A percentile compares a stretch with the other conserved stretches of the same genome.
Evolutionary conservation across 92 coral and sea anemone species (phyloP).

Genomic region (Muricea muricata): DNA sequence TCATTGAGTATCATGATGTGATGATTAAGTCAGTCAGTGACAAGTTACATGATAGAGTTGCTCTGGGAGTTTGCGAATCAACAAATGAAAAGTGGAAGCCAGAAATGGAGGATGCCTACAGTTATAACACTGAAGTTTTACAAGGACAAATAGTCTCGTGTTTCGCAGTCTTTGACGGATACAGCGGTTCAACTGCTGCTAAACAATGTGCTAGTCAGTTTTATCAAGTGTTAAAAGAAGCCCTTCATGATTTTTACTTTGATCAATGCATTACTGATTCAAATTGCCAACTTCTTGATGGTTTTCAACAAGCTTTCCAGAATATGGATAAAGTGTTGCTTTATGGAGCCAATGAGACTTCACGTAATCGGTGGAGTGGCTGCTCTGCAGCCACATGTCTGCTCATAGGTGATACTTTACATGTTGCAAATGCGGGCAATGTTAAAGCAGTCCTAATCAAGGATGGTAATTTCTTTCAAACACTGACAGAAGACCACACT

Average conservation of each 20-base stretch:
- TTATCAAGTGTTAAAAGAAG: conserved; percentile 76
- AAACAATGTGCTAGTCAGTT: conserved; percentile 85
- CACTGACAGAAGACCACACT: conserved; percentile 82
- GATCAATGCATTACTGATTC: conserved; percentile 60
- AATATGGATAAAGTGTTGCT: conserved; percentile 85
- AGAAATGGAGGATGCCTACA: conserved; percentile 85
- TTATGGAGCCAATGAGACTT: conserved; percentile 81
- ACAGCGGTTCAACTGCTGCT: conserved; percentile 90
- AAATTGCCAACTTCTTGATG: conserved; percentile 62
- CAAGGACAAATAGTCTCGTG: conserved; percentile 82
- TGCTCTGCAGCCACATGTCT: conserved; percentile 93
- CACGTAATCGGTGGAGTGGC: conserved; percentile 99
- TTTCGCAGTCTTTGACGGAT: conserved; percentile 93
- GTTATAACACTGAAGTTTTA: conserved; percentile 69
- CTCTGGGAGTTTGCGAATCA: conserved; percentile 87
- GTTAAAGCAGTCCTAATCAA: conserved; percentile 81
- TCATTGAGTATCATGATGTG: conserved; percentile 56
- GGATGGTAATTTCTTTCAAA: conserved; percentile 82
- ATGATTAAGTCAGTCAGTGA: conserved; percentile 53
- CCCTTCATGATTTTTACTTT: conserved; percentile 68
- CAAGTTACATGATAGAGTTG: conserved; percentile 67
- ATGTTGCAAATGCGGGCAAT: conserved; percentile 93
- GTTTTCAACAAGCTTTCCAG: conserved; percentile 77
- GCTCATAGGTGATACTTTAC: conserved; percentile 74
- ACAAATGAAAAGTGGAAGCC: conserved; percentile 87